Evolutionary conservation across 1,140 invertebrate species (phyloP), one percentile per base, ranked within the genome.

Genomic region (Zaprionus ghesquierei): DNA sequence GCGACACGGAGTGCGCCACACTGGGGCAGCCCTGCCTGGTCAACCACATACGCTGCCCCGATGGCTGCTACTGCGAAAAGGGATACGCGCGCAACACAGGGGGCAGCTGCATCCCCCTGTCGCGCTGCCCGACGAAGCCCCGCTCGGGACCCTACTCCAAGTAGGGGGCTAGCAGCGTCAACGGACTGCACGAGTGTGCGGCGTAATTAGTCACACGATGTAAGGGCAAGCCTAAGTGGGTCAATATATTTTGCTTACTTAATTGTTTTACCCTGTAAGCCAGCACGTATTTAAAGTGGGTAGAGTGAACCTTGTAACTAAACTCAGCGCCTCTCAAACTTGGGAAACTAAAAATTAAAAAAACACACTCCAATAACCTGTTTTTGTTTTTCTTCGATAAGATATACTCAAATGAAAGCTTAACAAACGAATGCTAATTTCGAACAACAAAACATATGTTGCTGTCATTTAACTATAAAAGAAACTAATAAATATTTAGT

Each of bases 1-100:
- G 94, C 75, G 93, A 94, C 68, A 93, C 92, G 25, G 92, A 91
- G 18, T 94, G 93, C 59, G 79, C 77, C 12, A 93, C 91, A 13
- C 58, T 94, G 8, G 78, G 79, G 0, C 13, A 92, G 76, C 91
- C 92, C 22, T 94, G 93, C 49, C 85, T 92, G 0, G 93, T 94
- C 5, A 27, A 79, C 0, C 93, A 94, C 61, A 89, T 93, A 0
- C 77, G 86, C 12, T 94, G 93, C 51, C 93, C 93, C 15, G 79
- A 92, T 49, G 92, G 75, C 50, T 94, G 94, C 68, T 94, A 94
- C 60, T 94, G 93, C 69, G 85, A 84, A 9, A 61, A 92, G 3
- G 92, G 90, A 0, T 94, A 90, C 68, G 93, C 93, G 1, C 90
- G 93, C 31, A 29, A 90, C 20, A 1, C 62, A 0, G 58, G 68